Evolutionary conservation across 2,888 invertebrate species (phyloP).

Genomic region (Tachina fera): DNA sequence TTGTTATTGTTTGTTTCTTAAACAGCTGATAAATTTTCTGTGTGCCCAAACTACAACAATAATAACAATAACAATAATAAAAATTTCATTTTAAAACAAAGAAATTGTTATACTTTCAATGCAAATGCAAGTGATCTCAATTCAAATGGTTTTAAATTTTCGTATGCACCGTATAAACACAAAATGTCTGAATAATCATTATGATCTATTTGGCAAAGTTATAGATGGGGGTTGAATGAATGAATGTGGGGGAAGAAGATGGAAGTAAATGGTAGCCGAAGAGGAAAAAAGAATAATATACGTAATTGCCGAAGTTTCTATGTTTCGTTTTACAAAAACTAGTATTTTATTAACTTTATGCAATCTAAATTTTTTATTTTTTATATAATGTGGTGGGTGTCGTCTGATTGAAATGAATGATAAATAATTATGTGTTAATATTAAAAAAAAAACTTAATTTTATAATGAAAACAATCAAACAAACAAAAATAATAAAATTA

Average conservation of each 20-base stretch:
- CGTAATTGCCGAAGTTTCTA: constrained; percentile 84
- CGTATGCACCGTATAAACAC: constrained; percentile 95
- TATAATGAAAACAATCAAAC: not conserved
- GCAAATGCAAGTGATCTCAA: constrained; percentile 95
- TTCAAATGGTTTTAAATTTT: constrained; percentile 99
- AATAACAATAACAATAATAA: too few species aligned
- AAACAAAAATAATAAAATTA: constrained; percentile 6
- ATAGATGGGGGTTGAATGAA: constrained; percentile 89
- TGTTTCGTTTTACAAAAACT: too few species aligned
- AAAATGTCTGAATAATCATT: constrained; percentile 94
- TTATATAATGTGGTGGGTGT: not conserved
- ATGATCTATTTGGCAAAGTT: constrained; percentile 95
- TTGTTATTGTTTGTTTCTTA: too few species aligned
- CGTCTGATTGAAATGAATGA: not conserved
- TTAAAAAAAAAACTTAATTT: not conserved
- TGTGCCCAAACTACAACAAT: too few species aligned
- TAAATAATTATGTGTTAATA: not conserved
- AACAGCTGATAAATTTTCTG: too few species aligned
- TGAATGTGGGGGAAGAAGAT: constrained; percentile 93
- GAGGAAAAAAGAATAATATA: constrained; percentile 93
- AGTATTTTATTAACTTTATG: too few species aligned
- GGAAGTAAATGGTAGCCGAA: constrained; percentile 90
- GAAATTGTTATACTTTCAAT: constrained; percentile 97
- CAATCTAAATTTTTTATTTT: too few species aligned
- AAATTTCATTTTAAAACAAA: constrained; percentile 96